These are phyloP conservation scores for Drosophila putrida DNA, from an alignment of 2,888 invertebrate species.

Conservation along the genomic window DNA sequence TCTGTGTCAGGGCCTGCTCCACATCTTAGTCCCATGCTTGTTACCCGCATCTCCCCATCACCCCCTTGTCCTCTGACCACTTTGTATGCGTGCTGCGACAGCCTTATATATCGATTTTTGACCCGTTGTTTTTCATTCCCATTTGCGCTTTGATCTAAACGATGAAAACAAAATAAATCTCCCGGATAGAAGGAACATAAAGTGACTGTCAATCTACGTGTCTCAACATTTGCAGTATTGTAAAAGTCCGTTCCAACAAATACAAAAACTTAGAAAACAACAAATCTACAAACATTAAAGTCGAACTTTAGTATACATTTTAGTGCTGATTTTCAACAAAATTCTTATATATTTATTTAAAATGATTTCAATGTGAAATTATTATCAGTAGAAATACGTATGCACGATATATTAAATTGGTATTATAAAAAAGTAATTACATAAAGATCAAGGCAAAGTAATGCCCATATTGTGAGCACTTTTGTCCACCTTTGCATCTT, in stretches of 20 bases:
- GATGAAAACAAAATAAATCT: constrained; percentile 59
- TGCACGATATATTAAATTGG: too few relatives aligned
- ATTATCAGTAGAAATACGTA: too few relatives aligned
- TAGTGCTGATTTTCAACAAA: not conserved
- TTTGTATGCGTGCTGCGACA: constrained; percentile 55
- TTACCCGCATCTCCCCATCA: not conserved
- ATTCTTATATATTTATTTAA: not conserved
- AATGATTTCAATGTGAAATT: too few relatives aligned
- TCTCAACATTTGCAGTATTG: not conserved
- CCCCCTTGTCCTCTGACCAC: constrained; percentile 3
- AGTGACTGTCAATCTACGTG: constrained; percentile 30
- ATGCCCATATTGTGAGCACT: too few relatives aligned
- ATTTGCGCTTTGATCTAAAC: constrained; percentile 64
- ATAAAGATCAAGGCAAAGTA: too few relatives aligned
- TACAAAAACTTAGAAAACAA: not conserved
- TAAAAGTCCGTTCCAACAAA: not conserved
- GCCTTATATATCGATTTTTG: constrained; percentile 69
- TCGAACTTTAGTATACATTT: constrained; percentile 11
- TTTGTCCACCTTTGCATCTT: too few relatives aligned
- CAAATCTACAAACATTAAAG: too few relatives aligned
- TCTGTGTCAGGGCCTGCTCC: constrained; percentile 64
- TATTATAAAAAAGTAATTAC: too few relatives aligned
- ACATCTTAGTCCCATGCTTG: constrained; percentile 43
- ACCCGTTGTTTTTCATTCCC: constrained; percentile 43
- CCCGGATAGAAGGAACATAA: constrained; percentile 33